phyloP scores from a whole-genome alignment of 2,797 vertebrate genomes.

The Aphelocoma californica region DNA sequence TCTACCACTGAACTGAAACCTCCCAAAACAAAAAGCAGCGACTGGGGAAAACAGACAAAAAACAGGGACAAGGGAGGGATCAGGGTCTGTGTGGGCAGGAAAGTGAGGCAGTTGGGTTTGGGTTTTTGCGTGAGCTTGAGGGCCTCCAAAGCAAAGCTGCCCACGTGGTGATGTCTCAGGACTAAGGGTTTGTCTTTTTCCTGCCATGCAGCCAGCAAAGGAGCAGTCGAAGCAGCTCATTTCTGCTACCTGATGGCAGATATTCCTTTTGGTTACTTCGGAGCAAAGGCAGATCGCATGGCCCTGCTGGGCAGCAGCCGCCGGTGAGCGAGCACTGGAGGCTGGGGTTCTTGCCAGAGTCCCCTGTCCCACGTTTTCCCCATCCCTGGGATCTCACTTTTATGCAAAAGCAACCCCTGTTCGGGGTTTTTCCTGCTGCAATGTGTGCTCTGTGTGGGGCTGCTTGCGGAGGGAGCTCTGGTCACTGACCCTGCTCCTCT shows the following conservation, averaged over 20 bases:
- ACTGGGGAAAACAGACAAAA: rapidly evolving
- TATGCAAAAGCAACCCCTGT: not conserved
- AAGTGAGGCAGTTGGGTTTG: rapidly evolving
- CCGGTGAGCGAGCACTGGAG: conserved; percentile 71
- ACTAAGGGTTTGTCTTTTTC: not conserved
- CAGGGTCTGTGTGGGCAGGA: not conserved
- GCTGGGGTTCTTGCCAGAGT: not conserved
- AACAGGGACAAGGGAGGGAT: not conserved
- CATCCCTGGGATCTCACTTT: rapidly evolving
- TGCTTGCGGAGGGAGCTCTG: not conserved
- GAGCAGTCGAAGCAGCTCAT: conserved; percentile 85
- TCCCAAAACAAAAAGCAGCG: not conserved
- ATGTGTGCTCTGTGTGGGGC: not conserved
- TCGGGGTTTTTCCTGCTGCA: no score
- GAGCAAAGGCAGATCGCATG: conserved; percentile 78
- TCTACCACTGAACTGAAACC: not conserved
- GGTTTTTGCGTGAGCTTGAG: not conserved
- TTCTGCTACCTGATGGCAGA: conserved; percentile 89
- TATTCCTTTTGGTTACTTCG: conserved; percentile 79
- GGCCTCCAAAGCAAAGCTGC: not conserved
- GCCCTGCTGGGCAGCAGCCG: conserved; percentile 87
- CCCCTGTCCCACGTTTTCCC: not conserved
- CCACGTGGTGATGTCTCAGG: not conserved
- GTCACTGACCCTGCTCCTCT: not conserved
- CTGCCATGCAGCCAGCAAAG: conserved; percentile 79